phyloP scores from a whole-genome alignment of 1,140 invertebrate species.

The Plectrocnemia conspersa region DNA sequence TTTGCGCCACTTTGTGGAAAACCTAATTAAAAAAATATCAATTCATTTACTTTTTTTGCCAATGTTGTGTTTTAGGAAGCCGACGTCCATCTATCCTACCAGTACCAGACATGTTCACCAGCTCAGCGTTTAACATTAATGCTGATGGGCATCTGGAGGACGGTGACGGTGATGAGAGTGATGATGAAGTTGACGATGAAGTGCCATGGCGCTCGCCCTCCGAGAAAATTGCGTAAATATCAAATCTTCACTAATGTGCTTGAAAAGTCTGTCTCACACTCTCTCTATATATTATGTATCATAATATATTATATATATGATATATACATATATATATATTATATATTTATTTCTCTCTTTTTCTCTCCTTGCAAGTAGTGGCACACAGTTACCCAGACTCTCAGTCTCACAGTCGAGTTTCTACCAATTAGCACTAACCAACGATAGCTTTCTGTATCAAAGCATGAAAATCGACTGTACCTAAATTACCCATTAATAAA shows the following conservation, averaged over 20 bases:
- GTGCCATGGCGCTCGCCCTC: slow-evolving; percentile 84
- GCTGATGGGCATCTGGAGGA: slow-evolving; percentile 66
- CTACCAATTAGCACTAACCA: too few relatives aligned
- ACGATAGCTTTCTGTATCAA: too few relatives aligned
- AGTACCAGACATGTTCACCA: slow-evolving; percentile 83
- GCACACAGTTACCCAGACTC: too few relatives aligned
- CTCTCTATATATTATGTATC: not conserved
- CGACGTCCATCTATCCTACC: slow-evolving; percentile 79
- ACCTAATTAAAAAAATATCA: not conserved
- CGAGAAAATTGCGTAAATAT: slow-evolving; percentile 79
- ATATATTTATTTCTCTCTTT: too few relatives aligned
- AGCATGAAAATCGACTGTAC: too few relatives aligned
- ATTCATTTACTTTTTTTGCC: slow-evolving; percentile 13
- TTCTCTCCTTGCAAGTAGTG: slow-evolving; percentile 11
- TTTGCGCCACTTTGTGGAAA: not conserved
- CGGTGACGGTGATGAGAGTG: slow-evolving; percentile 73
- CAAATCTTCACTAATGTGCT: not conserved
- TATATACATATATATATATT: too few relatives aligned
- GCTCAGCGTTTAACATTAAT: slow-evolving; percentile 68
- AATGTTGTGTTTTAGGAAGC: too few relatives aligned
- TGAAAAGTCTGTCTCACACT: not conserved
- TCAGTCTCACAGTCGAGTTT: too few relatives aligned
- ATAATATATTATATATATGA: too few relatives aligned
- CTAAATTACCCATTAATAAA: too few relatives aligned
- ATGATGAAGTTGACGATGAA: slow-evolving; percentile 83